Base-by-base conservation (phyloP, 2,797 vertebrate species). In the Halcyon smyrnensis region DNA sequence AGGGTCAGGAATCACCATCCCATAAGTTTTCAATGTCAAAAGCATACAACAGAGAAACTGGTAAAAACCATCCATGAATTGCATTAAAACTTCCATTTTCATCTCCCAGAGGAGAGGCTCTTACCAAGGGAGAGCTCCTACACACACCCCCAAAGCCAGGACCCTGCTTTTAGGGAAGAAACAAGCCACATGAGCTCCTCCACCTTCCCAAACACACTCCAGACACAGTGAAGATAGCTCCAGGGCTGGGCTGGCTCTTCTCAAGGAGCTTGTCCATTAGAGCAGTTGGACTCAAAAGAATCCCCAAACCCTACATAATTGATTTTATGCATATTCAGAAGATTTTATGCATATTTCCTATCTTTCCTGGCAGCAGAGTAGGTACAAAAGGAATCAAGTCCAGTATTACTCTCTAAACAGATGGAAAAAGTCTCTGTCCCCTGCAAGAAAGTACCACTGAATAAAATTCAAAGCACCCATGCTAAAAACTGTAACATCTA, bases 311-410 rank as follows among this genome's bases (percentile, higher is more conserved):
- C 65, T 34, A 23, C 9, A 18, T n/a, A 91, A 95, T 27, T 67
- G 70, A 90, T 96, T 93, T 90, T 84, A 81, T 51, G 62, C 92
- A 53, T 89, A 89, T 88, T 89, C n/a, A 23, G 41, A 56, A 75
- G 73, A 69, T 90, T 93, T 92, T 92, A 73, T 43, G 63, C 67
- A 18, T 73, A 74, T 87, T 95, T 89, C 81, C 83, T 64, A 57
- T 73, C 67, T 76, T 89, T 82, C 74, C 77, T 92, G 84, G 90
- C 91, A 95, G 77, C 56, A 74, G 32, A 64, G 24, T 5, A 24
- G 37, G 53, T 64, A 57, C 68, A 84, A 80, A 84, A 68, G 41
- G 50, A 83, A 68, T 74, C 11, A 46, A 54, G 68, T 23, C 28
- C 84, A 56, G 46, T 21, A 57, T 37, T 57, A 59, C 25, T 88